These are phyloP conservation scores for Stegostoma tigrinum DNA, from an alignment of 2,113 vertebrate genomes.

Conservation along the genomic window DNA sequence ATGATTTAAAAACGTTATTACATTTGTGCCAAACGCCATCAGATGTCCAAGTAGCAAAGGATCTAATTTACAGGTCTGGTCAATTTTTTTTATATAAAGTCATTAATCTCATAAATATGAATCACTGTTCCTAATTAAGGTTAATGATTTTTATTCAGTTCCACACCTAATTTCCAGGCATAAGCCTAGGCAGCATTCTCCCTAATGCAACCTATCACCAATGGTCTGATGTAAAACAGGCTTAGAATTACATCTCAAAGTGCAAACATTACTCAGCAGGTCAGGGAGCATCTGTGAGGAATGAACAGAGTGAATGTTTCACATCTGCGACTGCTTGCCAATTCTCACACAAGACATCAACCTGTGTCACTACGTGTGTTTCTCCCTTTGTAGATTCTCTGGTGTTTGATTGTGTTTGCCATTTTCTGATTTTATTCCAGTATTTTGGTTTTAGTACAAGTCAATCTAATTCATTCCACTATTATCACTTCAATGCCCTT, in stretches of 20 bases:
- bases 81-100: neutral
- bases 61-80: constrained; percentile 71
- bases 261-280: neutral
- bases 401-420: neutral
- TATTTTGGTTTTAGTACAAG: neutral
- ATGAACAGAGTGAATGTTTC: neutral
- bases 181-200: neutral
- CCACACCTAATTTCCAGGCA: neutral
- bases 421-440: neutral
- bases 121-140: neutral
- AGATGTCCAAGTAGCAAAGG: constrained; percentile 67
- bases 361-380: neutral
- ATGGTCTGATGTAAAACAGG: neutral
- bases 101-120: neutral
- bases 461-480: neutral
- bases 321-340: neutral
- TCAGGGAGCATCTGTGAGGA: neutral
- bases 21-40: constrained; percentile 72
- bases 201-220: neutral
- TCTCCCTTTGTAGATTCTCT: neutral
- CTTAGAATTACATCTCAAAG: neutral
- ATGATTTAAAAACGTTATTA: constrained; percentile 72
- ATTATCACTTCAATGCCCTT: neutral
- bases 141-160: neutral
- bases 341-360: neutral